phyloP scores from a whole-genome alignment of 1,140 invertebrate species.

The Lordiphosa mommai region DNA sequence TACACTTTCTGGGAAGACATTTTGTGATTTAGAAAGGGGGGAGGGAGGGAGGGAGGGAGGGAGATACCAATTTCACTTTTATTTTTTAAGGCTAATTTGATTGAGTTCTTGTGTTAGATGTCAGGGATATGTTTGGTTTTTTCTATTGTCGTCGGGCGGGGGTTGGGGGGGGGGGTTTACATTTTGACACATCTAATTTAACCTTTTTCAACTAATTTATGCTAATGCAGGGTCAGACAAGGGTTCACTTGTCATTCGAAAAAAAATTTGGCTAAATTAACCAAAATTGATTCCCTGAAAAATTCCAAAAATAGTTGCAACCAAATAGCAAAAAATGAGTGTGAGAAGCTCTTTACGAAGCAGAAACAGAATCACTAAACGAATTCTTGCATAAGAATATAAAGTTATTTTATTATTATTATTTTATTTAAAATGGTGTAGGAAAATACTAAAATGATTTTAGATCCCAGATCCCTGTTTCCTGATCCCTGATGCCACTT shows the following conservation, averaged over 20 bases:
- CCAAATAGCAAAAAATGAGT: too few relatives aligned
- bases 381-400: too few relatives aligned
- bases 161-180: background rate
- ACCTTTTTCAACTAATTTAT: constrained; percentile 25
- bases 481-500: too few relatives aligned
- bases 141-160: background rate
- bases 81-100: constrained; percentile 56
- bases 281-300: too few relatives aligned
- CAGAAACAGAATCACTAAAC: too few relatives aligned
- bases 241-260: constrained; percentile 10
- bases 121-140: constrained; percentile 20
- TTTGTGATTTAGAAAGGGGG: background rate
- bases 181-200: constrained; percentile 25
- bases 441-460: too few relatives aligned
- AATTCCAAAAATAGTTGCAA: too few relatives aligned
- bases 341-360: too few relatives aligned
- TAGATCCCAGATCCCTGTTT: too few relatives aligned
- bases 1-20: constrained; percentile 28
- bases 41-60: background rate
- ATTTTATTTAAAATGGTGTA: too few relatives aligned
- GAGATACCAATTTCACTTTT: constrained; percentile 18
- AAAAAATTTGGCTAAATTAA: too few relatives aligned
- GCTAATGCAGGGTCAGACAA: constrained; percentile 27
- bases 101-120: constrained; percentile 68
- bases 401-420: too few relatives aligned